Conservation (phyloP, 1,140 invertebrate genomes). For the Druon quercuslanigerum region DNA sequence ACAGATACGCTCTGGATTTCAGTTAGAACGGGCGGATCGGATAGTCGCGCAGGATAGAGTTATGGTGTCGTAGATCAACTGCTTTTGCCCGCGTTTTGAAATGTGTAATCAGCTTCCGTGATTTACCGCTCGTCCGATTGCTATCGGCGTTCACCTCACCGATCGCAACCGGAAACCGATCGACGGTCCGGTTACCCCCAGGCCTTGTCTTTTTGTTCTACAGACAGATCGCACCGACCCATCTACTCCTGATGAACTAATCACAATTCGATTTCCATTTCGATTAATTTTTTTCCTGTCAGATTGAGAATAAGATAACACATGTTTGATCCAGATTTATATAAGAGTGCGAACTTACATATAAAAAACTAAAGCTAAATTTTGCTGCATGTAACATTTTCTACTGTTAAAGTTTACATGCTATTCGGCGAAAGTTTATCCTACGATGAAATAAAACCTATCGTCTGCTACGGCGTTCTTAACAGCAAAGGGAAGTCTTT, state of each 20-base stretch:
- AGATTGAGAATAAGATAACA: too few relatives aligned
- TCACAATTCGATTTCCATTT: slow-evolving; percentile 26
- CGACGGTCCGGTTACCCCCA: slow-evolving; percentile 43
- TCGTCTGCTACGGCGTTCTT: too few relatives aligned
- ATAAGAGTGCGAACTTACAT: too few relatives aligned
- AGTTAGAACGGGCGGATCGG: not conserved
- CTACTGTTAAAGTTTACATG: too few relatives aligned
- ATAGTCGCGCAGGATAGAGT: slow-evolving; percentile 51
- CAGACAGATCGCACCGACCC: not conserved
- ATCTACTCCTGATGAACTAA: slow-evolving; percentile 34
- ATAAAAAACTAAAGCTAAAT: too few relatives aligned
- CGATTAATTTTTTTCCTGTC: not conserved
- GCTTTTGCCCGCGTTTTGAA: slow-evolving; percentile 68
- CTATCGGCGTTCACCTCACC: slow-evolving; percentile 56
- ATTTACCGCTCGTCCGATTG: slow-evolving; percentile 66
- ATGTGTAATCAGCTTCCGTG: slow-evolving; percentile 71
- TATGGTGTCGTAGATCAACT: slow-evolving; percentile 70
- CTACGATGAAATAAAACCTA: too few relatives aligned
- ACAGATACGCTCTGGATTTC: not conserved
- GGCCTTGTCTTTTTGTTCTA: slow-evolving; percentile 7
- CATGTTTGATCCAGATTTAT: too few relatives aligned
- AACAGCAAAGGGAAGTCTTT: too few relatives aligned
- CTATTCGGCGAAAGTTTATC: too few relatives aligned
- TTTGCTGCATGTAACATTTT: too few relatives aligned
- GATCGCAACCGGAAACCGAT: slow-evolving; percentile 57